A percentile compares a stretch with the other conserved stretches of the same genome.
phyloP scores from a whole-genome alignment of 2,797 vertebrate genomes.

The Phataginus tetradactyla region DNA sequence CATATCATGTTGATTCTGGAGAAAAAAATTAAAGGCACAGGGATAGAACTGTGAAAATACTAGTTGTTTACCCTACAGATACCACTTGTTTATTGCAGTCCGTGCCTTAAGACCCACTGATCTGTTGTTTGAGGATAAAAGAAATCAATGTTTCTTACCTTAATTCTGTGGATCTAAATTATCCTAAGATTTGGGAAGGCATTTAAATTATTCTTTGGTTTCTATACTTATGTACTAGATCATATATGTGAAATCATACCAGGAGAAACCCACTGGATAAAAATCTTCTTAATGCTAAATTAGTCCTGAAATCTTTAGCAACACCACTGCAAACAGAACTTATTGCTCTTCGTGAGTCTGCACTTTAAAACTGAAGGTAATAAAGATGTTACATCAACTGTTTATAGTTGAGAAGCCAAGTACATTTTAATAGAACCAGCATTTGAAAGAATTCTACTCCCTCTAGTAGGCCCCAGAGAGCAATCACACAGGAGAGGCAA shows the following conservation, averaged over 20 bases:
- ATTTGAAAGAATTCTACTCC: constrained; percentile 13
- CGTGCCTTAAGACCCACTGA: background rate
- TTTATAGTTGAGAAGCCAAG: constrained; percentile 23
- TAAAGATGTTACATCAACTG: background rate
- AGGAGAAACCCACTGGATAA: background rate
- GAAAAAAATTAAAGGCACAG: background rate
- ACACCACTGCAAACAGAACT: background rate
- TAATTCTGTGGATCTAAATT: constrained; percentile 19
- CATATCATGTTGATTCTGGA: background rate
- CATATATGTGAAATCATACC: background rate
- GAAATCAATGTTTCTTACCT: background rate
- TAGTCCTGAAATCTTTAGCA: constrained; percentile 28
- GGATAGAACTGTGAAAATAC: background rate
- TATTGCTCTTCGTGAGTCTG: background rate
- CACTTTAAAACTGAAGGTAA: constrained; percentile 22
- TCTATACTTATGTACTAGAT: background rate
- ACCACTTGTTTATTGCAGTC: background rate
- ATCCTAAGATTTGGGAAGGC: background rate
- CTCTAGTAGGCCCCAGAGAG: background rate
- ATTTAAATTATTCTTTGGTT: background rate
- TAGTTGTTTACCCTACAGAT: background rate
- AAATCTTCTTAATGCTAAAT: constrained; percentile 26
- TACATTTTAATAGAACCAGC: constrained; percentile 21
- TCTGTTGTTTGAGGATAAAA: background rate
- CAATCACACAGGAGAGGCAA: background rate